Base-by-base conservation (phyloP, 2,113 vertebrate genomes). In the Serilophus lunatus region DNA sequence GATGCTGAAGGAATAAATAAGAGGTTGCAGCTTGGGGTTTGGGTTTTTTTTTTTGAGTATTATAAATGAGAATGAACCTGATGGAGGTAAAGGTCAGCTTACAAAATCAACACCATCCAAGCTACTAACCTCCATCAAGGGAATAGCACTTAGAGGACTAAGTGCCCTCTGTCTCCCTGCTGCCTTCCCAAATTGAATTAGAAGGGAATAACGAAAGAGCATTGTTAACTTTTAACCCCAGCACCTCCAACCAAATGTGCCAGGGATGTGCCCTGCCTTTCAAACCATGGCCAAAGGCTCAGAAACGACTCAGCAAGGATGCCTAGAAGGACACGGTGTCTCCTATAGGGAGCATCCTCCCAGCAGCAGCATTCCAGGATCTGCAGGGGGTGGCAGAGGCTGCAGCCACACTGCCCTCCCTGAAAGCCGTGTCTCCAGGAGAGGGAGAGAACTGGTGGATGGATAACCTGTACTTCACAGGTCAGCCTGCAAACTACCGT, bases 121-220 rank as follows among this genome's bases (percentile, higher is more conserved):
- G 90, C 68, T 64, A 50, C 88, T 85, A 64, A 84, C 59, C 82
- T 79, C 86, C 68, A 85, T 12, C 84, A 45, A 86, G 90, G 78
- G 88, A 94, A 85, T 13, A 93, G 75, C 81, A 78, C 78, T 92
- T 91, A 79, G 53, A 76, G 57, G 76, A 60, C 71, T 59, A 91
- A 94, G 83, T 88, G 86, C 63, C 91, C 83, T 89, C 89, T 71
- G 83, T 35, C 51, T 82, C 86, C 69, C 69, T 49, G 50, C 90
- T 95, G 95, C 93, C 78, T 91, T 82, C 75, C 79, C 79, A 92
- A 90, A 94, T 94, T 64, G 82, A 96, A 94, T 92, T 84, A 86
- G 88, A 90, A 60, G 7, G 3, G 2, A 86, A 78, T 77, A 90
- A 94, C 85, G 80, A 86, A 95, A 93, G 42, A 74, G 44, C 64